phyloP scores from a whole-genome alignment of 2,888 invertebrate genomes.

The Dolichopus griseipennis region DNA sequence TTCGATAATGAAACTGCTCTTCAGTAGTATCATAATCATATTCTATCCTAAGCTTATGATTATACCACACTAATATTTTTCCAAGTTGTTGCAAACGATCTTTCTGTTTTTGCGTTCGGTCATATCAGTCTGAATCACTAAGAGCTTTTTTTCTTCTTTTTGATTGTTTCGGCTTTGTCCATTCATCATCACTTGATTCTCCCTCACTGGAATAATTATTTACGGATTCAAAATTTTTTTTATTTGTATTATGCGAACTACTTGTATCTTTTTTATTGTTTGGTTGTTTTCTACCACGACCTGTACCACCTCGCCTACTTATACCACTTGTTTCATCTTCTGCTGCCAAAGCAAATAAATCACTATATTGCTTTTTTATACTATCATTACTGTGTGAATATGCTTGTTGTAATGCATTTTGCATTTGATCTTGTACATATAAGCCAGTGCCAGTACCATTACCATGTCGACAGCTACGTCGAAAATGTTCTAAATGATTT shows the following conservation, averaged over 20 bases:
- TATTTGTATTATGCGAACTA: constrained; percentile 40
- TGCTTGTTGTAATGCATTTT: constrained; percentile 80
- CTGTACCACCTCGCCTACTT: constrained; percentile 52
- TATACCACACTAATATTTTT: neutral
- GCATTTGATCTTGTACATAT: constrained; percentile 84
- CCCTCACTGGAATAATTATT: constrained; percentile 65
- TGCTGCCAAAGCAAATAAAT: constrained; percentile 81
- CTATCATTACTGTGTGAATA: constrained; percentile 81
- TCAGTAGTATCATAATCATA: constrained; percentile 4
- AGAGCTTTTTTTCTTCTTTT: constrained; percentile 84
- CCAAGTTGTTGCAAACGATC: constrained; percentile 7
- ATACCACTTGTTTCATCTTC: constrained; percentile 67
- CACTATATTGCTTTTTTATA: constrained; percentile 83
- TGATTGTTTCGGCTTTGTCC: constrained; percentile 81
- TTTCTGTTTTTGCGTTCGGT: constrained; percentile 20
- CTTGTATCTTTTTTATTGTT: constrained; percentile 46
- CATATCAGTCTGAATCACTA: constrained; percentile 86
- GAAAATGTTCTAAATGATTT: constrained; percentile 84
- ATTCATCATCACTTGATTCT: constrained; percentile 81
- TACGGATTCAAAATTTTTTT: constrained; percentile 44
- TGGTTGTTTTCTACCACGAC: constrained; percentile 53
- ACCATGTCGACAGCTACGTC: constrained; percentile 55
- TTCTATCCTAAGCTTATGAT: constrained; percentile 1
- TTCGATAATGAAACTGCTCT: constrained; percentile 6
- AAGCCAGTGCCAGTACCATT: constrained; percentile 59